Evolutionary conservation across 2,113 vertebrate genomes (phyloP).

Genomic region (Apeltes quadracus): DNA sequence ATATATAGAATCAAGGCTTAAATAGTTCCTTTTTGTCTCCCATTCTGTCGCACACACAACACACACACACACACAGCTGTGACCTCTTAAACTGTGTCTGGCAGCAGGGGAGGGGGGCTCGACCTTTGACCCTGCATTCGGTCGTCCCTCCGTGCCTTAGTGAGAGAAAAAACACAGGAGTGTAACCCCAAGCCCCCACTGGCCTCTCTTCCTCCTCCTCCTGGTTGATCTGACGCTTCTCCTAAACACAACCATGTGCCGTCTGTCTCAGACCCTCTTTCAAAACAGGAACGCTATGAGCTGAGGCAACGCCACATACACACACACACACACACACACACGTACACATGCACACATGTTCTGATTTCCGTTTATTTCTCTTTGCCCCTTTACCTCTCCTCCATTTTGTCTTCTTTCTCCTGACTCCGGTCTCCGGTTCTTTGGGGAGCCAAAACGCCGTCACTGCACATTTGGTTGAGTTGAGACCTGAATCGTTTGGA

Average conservation of each 20-base stretch:
- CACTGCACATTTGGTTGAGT: background rate
- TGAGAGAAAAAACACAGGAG: constrained; percentile 58
- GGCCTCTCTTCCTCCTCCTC: constrained; percentile 26
- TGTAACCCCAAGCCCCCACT: constrained; percentile 40
- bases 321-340: background rate
- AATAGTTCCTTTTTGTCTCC: background rate
- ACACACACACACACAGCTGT: constrained; percentile 39
- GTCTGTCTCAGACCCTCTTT: constrained; percentile 25
- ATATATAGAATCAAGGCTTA: background rate
- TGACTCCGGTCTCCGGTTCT: background rate
- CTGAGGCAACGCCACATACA: background rate
- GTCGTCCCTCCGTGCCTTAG: constrained; percentile 29
- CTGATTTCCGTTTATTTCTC: constrained; percentile 8
- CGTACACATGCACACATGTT: background rate
- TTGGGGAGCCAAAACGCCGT: background rate
- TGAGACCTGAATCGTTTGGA: background rate
- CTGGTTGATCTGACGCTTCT: constrained; percentile 54
- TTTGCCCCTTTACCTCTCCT: background rate
- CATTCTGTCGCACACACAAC: background rate
- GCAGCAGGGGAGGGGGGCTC: constrained; percentile 11
- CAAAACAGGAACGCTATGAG: constrained; percentile 30
- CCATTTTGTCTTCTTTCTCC: background rate
- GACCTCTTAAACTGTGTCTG: constrained; percentile 37
- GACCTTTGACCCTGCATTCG: constrained; percentile 56
- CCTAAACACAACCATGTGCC: constrained; percentile 66